Base-by-base conservation (phyloP, 2,797 vertebrate genomes). In the Girardinus metallicus region DNA sequence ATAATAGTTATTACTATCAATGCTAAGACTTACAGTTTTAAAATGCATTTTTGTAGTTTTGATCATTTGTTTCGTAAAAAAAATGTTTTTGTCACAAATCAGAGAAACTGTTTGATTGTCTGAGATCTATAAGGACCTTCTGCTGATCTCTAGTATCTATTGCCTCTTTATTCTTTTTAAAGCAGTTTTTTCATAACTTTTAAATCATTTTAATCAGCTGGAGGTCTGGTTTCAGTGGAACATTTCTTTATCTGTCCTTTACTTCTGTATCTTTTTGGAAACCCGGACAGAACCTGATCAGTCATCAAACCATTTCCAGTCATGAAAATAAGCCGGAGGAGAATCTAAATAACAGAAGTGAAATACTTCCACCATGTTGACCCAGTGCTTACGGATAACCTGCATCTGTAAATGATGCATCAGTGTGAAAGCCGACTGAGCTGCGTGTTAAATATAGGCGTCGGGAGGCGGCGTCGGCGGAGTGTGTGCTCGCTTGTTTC, bases 401-500 rank as follows among this genome's bases (percentile, higher is more conserved):
- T 75, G 15, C 73, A n/a, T 39, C 10, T 15, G 13, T 80, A 29
- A 86, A 85, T 83, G 44, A 84, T 77, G 43, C 51, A 86, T 85
- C 43, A 1, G 29, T 70, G 53, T 36, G 9, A 76, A 51, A 71
- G 70, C 71, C 2, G 64, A 26, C 66, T 9, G 31, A 60, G 71
- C 53, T 2, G 60, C 15, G 9, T 31, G 55, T 82, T 87, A 76
- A 78, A 85, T 83, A 80, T 84, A 88, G 84, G 70, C 82, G 44
- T 31, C 53, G 4, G 4, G 47, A 66, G 60, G 77, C 70, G 51
- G 26, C n/a, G 46, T 16, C 18, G 10, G 47, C 64, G 18, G n/a
- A 57, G 26, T 86, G 76, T 85, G 73, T 82, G 57, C 62, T 55
- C 21, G 78, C 31, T 88, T 81, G 84, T 91, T 80, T 82, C 86